Base-by-base conservation (phyloP, 2,797 vertebrate genomes). In the Triplophysa yarkandensis region DNA sequence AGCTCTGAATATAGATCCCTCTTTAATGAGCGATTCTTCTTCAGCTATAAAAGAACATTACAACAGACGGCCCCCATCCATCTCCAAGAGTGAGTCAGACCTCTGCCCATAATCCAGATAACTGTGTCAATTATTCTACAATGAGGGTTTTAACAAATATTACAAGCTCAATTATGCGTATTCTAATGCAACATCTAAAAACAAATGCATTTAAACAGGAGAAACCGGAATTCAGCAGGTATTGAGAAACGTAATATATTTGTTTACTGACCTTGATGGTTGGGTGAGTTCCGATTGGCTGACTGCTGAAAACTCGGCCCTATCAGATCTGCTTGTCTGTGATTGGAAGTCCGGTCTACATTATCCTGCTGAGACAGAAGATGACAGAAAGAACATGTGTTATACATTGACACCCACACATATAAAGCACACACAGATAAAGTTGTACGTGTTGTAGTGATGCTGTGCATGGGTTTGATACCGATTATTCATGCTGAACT, bases 341-440 rank as follows among this genome's bases (percentile, higher is more conserved):
- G 94, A 84, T 89, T 88, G 7, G 94, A 85, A 44, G 92, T 87
- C 83, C 94, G 93, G 84, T 96, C 95, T 84, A 93, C 94, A 80
- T 93, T 94, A 86, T 95, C 95, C 94, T 96, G 90, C 86, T 92
- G 88, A 88, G 28, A 83, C 39, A 83, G 66, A 88, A 85, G 58
- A 19, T 58, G 58, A 74, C 16, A 46, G 60, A 48, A 11, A 25
- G 2, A 13, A 4, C n/a, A n/a, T n/a, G 6, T 54, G 2, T 27
- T 54, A 25, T 6, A 54, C 23, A 23, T 27, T 13, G 0, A 14
- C 3, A 27, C 3, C 17, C 8, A 41, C 27, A 6, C 1, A 17
- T 17, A 32, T 2, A 25, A 4, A 25, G 5, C 7, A 6, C 64
- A 64, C 17, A 58, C 6, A 43, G 17, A 55, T 32, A 7, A 3